Evolutionary conservation across 2,888 invertebrate genomes (phyloP).

Genomic region (Timandra comae): DNA sequence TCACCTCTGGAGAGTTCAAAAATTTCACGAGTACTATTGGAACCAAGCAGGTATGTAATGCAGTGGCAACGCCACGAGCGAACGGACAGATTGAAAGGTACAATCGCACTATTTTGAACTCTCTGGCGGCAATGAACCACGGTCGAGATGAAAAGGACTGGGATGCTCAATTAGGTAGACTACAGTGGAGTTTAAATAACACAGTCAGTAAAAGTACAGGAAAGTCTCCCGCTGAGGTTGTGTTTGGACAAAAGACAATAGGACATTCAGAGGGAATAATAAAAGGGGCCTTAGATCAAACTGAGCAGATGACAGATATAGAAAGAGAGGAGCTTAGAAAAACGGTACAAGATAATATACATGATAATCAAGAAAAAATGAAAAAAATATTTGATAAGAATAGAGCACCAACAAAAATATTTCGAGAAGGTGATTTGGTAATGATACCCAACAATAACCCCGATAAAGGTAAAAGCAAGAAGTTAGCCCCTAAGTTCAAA

Average conservation of each 20-base stretch:
- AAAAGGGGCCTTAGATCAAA: constrained; percentile 2
- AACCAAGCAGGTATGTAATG: constrained; percentile 1
- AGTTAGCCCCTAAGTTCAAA: too few relatives aligned
- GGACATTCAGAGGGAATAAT: too few relatives aligned
- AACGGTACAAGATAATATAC: not conserved
- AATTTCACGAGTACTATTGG: not conserved
- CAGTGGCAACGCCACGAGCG: constrained; percentile 5
- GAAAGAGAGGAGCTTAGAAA: not conserved
- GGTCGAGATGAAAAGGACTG: not conserved
- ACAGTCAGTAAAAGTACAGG: constrained; percentile 2
- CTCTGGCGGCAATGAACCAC: not conserved
- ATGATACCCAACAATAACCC: too few relatives aligned
- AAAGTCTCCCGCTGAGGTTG: constrained; percentile 10
- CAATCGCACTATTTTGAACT: constrained; percentile 2
- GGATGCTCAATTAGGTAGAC: not conserved
- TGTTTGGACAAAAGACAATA: constrained; percentile 13
- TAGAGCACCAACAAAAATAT: too few relatives aligned
- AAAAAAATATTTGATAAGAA: not conserved
- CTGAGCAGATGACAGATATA: not conserved
- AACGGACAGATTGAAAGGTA: constrained; percentile 7
- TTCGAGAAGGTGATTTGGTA: too few relatives aligned
- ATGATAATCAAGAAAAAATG: not conserved
- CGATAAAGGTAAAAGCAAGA: too few relatives aligned
- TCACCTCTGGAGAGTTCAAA: constrained; percentile 1
- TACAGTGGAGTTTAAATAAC: not conserved